phyloP scores from a whole-genome alignment of 2,888 invertebrate genomes.

The Euclidia mi region DNA sequence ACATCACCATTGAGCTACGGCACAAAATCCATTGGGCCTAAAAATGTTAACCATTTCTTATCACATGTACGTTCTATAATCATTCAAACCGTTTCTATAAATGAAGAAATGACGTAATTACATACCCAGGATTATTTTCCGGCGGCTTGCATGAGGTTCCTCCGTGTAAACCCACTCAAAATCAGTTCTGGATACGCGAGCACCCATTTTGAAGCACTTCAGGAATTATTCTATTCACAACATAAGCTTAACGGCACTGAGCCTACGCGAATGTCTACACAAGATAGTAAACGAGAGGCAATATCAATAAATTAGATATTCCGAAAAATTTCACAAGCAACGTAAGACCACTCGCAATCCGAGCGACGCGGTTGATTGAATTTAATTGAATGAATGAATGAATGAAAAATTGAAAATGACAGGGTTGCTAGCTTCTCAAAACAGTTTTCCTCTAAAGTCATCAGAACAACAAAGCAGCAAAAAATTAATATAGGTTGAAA shows the following conservation, averaged over 20 bases:
- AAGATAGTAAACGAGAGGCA: constrained; percentile 10
- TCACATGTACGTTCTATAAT: constrained; percentile 1
- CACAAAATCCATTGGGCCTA: neutral
- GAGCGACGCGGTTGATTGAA: constrained; percentile 20
- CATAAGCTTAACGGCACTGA: constrained; percentile 29
- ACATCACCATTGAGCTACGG: neutral
- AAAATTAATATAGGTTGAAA: too few species aligned
- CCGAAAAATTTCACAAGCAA: neutral
- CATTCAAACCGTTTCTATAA: constrained; percentile 15
- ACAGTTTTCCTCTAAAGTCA: too few species aligned
- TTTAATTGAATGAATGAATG: neutral
- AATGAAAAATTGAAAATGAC: neutral
- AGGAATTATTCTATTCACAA: constrained; percentile 16
- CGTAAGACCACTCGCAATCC: constrained; percentile 5
- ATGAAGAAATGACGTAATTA: constrained; percentile 70
- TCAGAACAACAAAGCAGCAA: too few species aligned
- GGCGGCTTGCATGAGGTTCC: constrained; percentile 98
- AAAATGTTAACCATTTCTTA: constrained; percentile 11
- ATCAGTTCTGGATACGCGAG: constrained; percentile 97
- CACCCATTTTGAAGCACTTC: constrained; percentile 93
- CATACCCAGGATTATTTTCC: constrained; percentile 97
- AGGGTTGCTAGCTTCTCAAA: too few species aligned
- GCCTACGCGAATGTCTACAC: neutral
- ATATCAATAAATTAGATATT: constrained; percentile 17
- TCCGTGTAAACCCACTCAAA: constrained; percentile 99